Base-by-base conservation (phyloP, 1,140 invertebrate genomes). In the Magallana ariakensis region DNA sequence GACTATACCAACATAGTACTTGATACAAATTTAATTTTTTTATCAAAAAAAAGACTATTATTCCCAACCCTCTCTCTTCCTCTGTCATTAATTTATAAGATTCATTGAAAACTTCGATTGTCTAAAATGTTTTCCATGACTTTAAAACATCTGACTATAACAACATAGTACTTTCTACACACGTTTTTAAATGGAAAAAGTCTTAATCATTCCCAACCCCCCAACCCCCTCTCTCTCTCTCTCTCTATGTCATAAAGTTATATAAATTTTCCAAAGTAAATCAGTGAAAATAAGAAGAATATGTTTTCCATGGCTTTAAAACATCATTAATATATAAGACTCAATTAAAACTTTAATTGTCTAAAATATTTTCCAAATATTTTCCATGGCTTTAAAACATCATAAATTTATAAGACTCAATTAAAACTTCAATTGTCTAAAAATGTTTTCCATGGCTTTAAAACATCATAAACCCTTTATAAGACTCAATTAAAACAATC, bases 251-350 rank as follows among this genome's bases (percentile, higher is more conserved):
- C 62, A 66, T 66, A 16, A 66, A 9, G 9, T 66, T n/a, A n/a
- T n/a, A n/a, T 66, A 60, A 60, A 60, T 66, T 66, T 66, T 66
- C 62, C 62, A 66, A 66, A 66, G 9, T 6, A n/a, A 19, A 66
- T 7, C 62, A 66, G n/a, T 66, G n/a, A 22, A 66, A 70, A 60
- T 16, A 60, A 60, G 33, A 26, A 70, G 8, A 66, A 70, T 26
- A 26, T 70, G 22, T 19, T 19, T n/a, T 22, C 62, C n/a, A 66
- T 22, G 62, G n/a, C 26, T 66, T 66, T 66, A 66, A 66, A 66
- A 66, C 62, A 66, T 66, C 62, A 66, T 22, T 66, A 60, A 60
- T 60, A 60, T 60, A 60, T n/a, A n/a, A 60, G n/a, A 15, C n/a
- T 60, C 58, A 60, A n/a, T 33, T 33, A 60, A 60, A 60, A 16